Conservation (phyloP, 2,888 invertebrate genomes). For the Nasonia oneida region DNA sequence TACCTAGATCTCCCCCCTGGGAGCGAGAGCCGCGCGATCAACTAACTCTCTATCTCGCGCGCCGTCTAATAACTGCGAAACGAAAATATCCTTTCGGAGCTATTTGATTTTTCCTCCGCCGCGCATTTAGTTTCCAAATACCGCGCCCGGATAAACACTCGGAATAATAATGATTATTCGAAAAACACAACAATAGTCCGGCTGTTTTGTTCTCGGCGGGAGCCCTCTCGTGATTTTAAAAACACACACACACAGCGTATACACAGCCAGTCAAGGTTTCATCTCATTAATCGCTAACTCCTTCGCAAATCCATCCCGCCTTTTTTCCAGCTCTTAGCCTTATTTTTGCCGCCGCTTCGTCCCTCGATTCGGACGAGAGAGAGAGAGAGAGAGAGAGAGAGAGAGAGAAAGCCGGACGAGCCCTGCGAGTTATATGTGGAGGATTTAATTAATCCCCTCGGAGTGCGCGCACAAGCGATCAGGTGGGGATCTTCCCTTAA, state of each 20-base stretch:
- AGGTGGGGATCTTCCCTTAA: slow-evolving; percentile 68
- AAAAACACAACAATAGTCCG: slow-evolving; percentile 3
- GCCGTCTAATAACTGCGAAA: slow-evolving; percentile 55
- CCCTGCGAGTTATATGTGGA: slow-evolving; percentile 59
- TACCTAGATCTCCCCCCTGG: slow-evolving; percentile 54
- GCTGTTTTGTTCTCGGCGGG: background rate
- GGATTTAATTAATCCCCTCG: slow-evolving; percentile 74
- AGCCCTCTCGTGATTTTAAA: background rate
- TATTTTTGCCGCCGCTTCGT: slow-evolving; percentile 38
- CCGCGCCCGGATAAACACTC: background rate
- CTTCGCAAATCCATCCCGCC: slow-evolving; percentile 20
- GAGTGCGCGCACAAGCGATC: slow-evolving; percentile 61
- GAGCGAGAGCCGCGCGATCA: slow-evolving; percentile 37
- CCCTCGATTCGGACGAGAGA: slow-evolving; percentile 60
- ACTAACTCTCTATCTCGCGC: slow-evolving; percentile 44
- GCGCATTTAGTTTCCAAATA: slow-evolving; percentile 36
- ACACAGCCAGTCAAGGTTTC: background rate
- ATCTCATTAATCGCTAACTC: slow-evolving; percentile 29
- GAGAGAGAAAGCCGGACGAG: background rate
- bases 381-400: background rate
- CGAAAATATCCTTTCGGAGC: slow-evolving; percentile 58
- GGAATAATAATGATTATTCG: slow-evolving; percentile 18
- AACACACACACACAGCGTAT: background rate
- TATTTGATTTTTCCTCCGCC: slow-evolving; percentile 40
- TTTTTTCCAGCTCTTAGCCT: slow-evolving; percentile 40